Percentiles rank a stretch among this genome's conserved stretches.
phyloP scores from a whole-genome alignment of 1,140 invertebrate species.

The Trichonephila inaurata region DNA sequence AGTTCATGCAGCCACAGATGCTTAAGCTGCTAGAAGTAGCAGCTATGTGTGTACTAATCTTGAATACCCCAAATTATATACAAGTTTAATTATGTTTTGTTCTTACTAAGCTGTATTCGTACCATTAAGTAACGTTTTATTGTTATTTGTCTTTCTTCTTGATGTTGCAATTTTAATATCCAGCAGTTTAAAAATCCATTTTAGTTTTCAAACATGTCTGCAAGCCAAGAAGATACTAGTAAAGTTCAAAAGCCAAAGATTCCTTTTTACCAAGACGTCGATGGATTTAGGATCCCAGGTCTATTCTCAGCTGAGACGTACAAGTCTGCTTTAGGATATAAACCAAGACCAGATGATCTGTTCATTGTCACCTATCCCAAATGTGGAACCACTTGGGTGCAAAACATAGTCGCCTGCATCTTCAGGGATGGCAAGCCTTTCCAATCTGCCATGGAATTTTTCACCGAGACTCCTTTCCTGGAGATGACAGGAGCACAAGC shows the following conservation, averaged over 20 bases:
- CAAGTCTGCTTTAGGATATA: slow-evolving; percentile 42
- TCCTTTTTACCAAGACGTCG: slow-evolving; percentile 73
- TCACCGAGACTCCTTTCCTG: slow-evolving; percentile 72
- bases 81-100: no score
- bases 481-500: slow-evolving; percentile 73
- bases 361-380: slow-evolving; percentile 77
- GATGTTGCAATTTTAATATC: no score
- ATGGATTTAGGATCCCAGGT: slow-evolving; percentile 43
- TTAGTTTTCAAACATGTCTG: neutral
- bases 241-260: slow-evolving; percentile 49
- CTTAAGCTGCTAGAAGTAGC: no score
- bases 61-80: no score
- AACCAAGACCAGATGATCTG: slow-evolving; percentile 67
- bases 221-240: neutral
- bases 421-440: slow-evolving; percentile 65
- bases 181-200: no score
- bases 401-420: slow-evolving; percentile 74
- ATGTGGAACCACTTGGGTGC: slow-evolving; percentile 77
- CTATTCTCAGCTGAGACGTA: slow-evolving; percentile 49
- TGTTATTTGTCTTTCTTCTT: no score
- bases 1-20: no score
- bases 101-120: no score
- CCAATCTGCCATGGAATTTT: slow-evolving; percentile 60
- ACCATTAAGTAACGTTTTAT: no score
- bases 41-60: no score